These are phyloP conservation scores for Melanotaenia pygmaea DNA, from an alignment of 2,797 vertebrate species.

Conservation along the genomic window DNA sequence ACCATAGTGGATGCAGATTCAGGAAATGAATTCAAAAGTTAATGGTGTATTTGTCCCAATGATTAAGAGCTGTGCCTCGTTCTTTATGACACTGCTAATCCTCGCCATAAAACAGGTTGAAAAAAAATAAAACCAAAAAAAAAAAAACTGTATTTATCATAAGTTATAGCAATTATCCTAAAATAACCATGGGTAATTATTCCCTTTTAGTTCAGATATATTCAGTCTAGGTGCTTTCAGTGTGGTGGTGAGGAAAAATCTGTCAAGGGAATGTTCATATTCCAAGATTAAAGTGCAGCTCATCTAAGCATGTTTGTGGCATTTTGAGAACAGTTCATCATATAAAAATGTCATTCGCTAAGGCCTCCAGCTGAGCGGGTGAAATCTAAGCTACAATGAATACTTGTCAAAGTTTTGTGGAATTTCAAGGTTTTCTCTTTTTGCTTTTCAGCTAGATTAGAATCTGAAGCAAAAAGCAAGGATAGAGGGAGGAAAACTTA, in stretches of 20 bases:
- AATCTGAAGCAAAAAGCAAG: conserved; percentile 55
- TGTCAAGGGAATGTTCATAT: conserved; percentile 85
- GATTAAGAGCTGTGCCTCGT: conserved; percentile 79
- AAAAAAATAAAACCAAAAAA: conserved; percentile 1
- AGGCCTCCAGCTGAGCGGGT: conserved; percentile 85
- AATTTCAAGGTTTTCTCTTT: conserved; percentile 84
- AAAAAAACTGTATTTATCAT: conserved; percentile 58
- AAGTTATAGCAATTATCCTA: conserved; percentile 70
- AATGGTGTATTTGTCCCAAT: conserved; percentile 83
- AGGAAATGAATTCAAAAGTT: conserved; percentile 80
- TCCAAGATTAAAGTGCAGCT: conserved; percentile 85
- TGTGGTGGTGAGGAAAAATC: conserved; percentile 47
- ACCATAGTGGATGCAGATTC: conserved; percentile 79
- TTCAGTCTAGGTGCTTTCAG: conserved; percentile 38
- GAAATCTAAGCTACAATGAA: conserved; percentile 83
- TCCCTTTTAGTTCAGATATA: conserved; percentile 37
- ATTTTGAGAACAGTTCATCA: conserved; percentile 88
- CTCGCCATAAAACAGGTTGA: conserved; percentile 63
- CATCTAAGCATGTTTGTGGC: conserved; percentile 88
- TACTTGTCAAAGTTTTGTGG: conserved; percentile 85
- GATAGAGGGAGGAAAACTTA: conserved; percentile 36
- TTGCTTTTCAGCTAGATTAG: conserved; percentile 87
- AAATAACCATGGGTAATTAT: conserved; percentile 71
- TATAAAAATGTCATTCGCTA: conserved; percentile 87
- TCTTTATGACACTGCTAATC: conserved; percentile 80